Evolutionary conservation across 2,888 invertebrate genomes (phyloP).

Genomic region (Polymixis lichenea): DNA sequence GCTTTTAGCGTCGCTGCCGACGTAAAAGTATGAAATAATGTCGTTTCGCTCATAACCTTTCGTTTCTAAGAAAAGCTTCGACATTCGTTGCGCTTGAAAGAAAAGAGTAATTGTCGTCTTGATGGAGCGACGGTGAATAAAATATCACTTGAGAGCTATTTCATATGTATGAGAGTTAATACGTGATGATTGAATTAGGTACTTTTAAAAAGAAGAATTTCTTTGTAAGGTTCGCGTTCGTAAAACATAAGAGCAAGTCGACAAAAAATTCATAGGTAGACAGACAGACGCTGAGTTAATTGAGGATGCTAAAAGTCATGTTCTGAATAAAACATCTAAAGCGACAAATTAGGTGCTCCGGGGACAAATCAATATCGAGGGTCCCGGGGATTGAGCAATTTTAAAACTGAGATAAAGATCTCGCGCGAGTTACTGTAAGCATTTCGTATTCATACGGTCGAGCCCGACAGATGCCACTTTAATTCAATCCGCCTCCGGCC

Average conservation of each 20-base stretch:
- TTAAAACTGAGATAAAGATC: conserved; percentile 90
- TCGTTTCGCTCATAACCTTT: conserved; percentile 82
- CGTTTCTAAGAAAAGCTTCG: conserved; percentile 81
- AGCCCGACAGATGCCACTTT: conserved; percentile 89
- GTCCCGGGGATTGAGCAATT: conserved; percentile 87
- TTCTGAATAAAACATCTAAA: conserved; percentile 85
- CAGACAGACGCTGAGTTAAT: conserved; percentile 60
- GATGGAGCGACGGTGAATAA: conserved; percentile 78
- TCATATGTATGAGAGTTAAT: conserved; percentile 58
- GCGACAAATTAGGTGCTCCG: conserved; percentile 84
- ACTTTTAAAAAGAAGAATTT: conserved; percentile 44
- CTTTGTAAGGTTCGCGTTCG: conserved; percentile 44
- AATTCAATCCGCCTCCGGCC: conserved; percentile 89
- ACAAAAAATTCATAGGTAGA: conserved; percentile 42
- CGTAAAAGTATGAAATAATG: conserved; percentile 83
- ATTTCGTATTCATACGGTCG: conserved; percentile 89
- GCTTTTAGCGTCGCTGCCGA: conserved; percentile 83
- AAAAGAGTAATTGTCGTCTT: conserved; percentile 78
- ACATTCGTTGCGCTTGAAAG: conserved; percentile 78
- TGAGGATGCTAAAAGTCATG: conserved; percentile 78
- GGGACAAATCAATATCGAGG: conserved; percentile 87
- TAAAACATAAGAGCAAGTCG: conserved; percentile 52
- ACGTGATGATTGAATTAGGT: conserved; percentile 57
- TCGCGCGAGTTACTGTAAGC: conserved; percentile 85
- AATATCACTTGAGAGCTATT: conserved; percentile 75